These are phyloP conservation scores for Fragum whitleyi DNA, from an alignment of 2,888 invertebrate genomes.

Conservation along the genomic window DNA sequence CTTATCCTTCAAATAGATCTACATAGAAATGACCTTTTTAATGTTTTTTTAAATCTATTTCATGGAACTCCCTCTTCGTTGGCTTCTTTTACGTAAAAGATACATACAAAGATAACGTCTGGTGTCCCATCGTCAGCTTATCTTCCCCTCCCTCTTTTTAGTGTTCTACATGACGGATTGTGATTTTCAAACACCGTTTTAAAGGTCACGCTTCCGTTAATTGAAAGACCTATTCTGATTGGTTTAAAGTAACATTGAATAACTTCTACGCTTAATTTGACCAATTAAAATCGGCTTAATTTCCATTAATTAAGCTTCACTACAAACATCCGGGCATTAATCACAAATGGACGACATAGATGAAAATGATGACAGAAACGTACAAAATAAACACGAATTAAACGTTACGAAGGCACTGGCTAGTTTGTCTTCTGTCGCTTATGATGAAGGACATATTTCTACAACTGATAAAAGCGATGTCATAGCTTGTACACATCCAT, in stretches of 20 bases:
- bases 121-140: too few species aligned
- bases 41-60: too few species aligned
- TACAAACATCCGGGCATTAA: conserved; percentile 61
- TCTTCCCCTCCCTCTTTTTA: too few species aligned
- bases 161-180: too few species aligned
- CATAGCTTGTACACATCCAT: conserved; percentile 42
- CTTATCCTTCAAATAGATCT: too few species aligned
- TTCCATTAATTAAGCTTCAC: neutral
- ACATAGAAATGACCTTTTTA: too few species aligned
- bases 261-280: neutral
- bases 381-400: conserved; percentile 52
- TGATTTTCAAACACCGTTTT: conserved; percentile 6
- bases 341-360: conserved; percentile 30
- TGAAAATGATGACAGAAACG: conserved; percentile 1
- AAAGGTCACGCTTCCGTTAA: neutral
- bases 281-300: conserved; percentile 2
- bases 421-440: neutral
- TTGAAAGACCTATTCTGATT: neutral
- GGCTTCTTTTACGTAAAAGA: too few species aligned
- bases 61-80: too few species aligned
- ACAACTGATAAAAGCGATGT: conserved; percentile 43
- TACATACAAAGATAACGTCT: too few species aligned
- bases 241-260: too few species aligned
- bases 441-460: conserved; percentile 1
- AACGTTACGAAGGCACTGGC: neutral